Base-by-base conservation (phyloP, 2,888 invertebrate species). In the Scaptomyza polygonia region DNA sequence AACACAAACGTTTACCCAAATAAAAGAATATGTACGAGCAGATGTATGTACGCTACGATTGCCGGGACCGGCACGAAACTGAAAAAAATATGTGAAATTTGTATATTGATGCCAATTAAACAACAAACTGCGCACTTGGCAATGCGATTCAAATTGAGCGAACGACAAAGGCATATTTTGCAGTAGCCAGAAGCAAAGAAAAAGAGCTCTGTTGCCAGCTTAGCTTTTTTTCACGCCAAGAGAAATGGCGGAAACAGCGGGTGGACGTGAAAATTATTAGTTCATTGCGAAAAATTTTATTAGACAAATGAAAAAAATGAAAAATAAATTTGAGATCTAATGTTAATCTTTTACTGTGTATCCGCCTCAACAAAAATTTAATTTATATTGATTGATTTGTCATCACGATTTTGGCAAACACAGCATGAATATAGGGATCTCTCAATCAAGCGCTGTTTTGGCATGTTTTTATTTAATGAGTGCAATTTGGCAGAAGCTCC, bases 81-180 rank as follows among this genome's bases (percentile, higher is more conserved):
- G 8, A 21, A 21, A 34, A 49, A 59, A 39, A 49, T 30, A 62
- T 54, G 25, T 21, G 30, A 43, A 63, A n/a, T 30, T 57, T 49
- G 39, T 56, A 57, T 49, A 59, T 73, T 67, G 65, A 52, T 59
- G 71, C 53, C 67, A 71, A 73, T 71, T 77, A 40, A 80, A 72
- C 64, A 77, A 72, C 69, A 77, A 86, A 85, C 69, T 79, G 85
- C 89, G 88, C 88, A 88, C 63, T 88, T 88, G 88, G 89, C 88
- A 89, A 68, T 54, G 27, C 66, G 43, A 45, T 67, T 47, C 32
- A 48, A 79, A 71, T 74, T 71, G 83, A 87, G 42, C 45, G 42
- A 47, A 21, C 39, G 5, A 16, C 29, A 32, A 42, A 30, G 18
- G 21, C 34, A 14, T n/a, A 21, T 34, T 18, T 18, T 12, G 9